A percentile compares a stretch with the other conserved stretches of the same genome.
phyloP scores from a whole-genome alignment of 2,888 invertebrate genomes.

The Ochropacha duplaris region DNA sequence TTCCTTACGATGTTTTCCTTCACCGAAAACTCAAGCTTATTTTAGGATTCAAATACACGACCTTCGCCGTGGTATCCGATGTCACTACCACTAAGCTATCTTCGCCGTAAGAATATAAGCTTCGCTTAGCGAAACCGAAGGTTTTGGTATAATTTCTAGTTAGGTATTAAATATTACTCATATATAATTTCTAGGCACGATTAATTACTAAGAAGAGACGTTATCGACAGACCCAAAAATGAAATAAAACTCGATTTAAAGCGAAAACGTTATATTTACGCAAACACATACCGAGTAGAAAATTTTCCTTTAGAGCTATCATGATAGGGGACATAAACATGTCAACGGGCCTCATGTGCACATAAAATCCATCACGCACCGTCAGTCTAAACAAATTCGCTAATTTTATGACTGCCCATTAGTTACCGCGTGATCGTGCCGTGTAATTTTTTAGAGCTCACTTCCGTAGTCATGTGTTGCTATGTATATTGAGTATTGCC shows the following conservation, averaged over 20 bases:
- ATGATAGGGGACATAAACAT: conserved; percentile 22
- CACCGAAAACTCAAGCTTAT: no score
- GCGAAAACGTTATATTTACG: not conserved
- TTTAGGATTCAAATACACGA: no score
- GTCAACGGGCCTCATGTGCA: conserved; percentile 25
- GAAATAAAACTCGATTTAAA: not conserved
- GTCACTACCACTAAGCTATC: no score
- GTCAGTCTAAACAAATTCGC: conserved; percentile 46
- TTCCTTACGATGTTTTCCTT: no score
- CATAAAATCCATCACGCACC: conserved; percentile 52
- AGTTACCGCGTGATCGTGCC: not conserved
- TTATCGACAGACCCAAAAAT: not conserved
- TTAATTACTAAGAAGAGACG: not conserved
- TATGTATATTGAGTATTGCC: not conserved
- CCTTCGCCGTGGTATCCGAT: no score
- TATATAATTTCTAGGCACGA: no score
- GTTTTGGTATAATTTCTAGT: no score
- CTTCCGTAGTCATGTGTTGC: not conserved
- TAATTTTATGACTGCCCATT: conserved; percentile 20
- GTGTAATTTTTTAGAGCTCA: not conserved
- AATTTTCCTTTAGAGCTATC: conserved; percentile 46
- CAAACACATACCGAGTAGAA: conserved; percentile 21
- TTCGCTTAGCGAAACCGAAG: no score
- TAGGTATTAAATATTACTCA: no score
- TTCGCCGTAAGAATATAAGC: no score